Conservation (phyloP, 2,888 invertebrate species). For the Dichetophora obliterata region DNA sequence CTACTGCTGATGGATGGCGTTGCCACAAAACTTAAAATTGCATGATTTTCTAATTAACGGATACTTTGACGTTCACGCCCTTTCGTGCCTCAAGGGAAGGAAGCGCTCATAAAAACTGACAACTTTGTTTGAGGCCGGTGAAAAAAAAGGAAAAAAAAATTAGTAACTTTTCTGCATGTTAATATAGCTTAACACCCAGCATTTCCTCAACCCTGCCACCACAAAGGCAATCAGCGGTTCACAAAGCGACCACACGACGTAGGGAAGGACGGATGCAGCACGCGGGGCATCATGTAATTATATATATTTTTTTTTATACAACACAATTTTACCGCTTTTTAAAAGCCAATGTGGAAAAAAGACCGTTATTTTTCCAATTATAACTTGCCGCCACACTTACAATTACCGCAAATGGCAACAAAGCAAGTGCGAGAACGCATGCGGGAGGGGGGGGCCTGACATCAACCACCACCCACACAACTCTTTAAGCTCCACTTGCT, state of each 20-base stretch:
- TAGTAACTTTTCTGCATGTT: constrained; percentile 25
- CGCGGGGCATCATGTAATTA: constrained; percentile 57
- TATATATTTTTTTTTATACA: constrained; percentile 50
- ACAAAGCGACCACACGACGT: constrained; percentile 20
- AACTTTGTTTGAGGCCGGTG: constrained; percentile 21
- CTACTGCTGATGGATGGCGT: constrained; percentile 19
- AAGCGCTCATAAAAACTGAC: constrained; percentile 25
- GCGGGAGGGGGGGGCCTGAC: not conserved
- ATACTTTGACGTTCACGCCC: constrained; percentile 41
- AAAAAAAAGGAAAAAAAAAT: constrained; percentile 15
- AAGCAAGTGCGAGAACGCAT: not conserved
- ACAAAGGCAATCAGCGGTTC: constrained; percentile 23
- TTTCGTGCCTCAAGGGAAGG: constrained; percentile 7
- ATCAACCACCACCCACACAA: not conserved
- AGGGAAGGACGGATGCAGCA: not conserved
- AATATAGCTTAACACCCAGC: constrained; percentile 8
- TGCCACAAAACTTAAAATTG: constrained; percentile 42
- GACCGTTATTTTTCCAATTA: constrained; percentile 51
- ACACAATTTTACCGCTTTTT: constrained; percentile 56
- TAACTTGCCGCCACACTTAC: constrained; percentile 51
- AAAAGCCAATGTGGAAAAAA: constrained; percentile 47
- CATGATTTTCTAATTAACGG: constrained; percentile 45
- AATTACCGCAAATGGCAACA: constrained; percentile 42
- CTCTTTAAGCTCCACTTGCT: not conserved
- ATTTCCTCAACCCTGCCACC: not conserved